These are phyloP conservation scores for Odontamblyopus rebecca DNA, from an alignment of 2,797 vertebrate genomes.

Conservation along the genomic window DNA sequence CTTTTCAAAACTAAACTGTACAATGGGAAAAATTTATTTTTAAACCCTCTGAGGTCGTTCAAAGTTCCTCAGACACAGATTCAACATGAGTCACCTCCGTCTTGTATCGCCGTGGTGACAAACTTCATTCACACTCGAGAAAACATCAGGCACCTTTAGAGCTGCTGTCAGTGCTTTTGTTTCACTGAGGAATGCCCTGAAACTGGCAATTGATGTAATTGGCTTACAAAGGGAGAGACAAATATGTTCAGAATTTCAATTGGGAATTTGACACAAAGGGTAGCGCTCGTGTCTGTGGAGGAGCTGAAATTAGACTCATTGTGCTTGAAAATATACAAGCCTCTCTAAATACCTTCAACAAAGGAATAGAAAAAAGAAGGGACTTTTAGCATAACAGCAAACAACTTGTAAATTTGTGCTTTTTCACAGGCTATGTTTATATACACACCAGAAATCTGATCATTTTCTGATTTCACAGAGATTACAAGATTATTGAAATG, in stretches of 20 bases:
- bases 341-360: slow-evolving; percentile 8
- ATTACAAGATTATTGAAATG: no score
- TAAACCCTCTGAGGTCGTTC: not conserved
- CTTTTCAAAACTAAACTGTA: not conserved
- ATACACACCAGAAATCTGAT: no score
- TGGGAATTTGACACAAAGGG: slow-evolving; percentile 41
- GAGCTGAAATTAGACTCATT: slow-evolving; percentile 9
- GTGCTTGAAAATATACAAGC: slow-evolving; percentile 8
- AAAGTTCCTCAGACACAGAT: slow-evolving; percentile 8
- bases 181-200: slow-evolving; percentile 23
- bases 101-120: not conserved
- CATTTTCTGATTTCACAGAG: no score
- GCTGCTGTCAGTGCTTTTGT: slow-evolving; percentile 15
- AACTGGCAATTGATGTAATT: slow-evolving; percentile 41
- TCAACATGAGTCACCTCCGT: slow-evolving; percentile 15
- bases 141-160: slow-evolving; percentile 1
- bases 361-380: slow-evolving; percentile 15
- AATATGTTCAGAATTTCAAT: slow-evolving; percentile 37
- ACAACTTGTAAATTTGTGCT: no score
- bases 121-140: not conserved
- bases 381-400: no score
- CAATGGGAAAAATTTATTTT: no score
- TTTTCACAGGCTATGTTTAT: no score
- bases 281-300: slow-evolving; percentile 15
- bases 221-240: slow-evolving; percentile 27